Evolutionary conservation across 2,797 vertebrate genomes (phyloP), one percentile per base, ranked within the genome.

Genomic region (Hemibagrus guttatus): DNA sequence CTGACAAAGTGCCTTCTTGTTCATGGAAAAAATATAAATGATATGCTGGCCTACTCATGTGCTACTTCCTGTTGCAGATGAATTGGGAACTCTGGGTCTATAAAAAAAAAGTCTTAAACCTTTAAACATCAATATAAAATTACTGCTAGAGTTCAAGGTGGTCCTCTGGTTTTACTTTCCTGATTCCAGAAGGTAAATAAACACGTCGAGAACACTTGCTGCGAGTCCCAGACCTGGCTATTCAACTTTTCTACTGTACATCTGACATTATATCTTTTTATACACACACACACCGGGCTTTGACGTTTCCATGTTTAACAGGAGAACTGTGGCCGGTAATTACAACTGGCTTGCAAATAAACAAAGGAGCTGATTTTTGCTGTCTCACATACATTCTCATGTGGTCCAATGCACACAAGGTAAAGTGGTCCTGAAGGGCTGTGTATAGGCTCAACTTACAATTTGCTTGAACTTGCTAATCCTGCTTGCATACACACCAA

Each of bases 311-410:
- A 91, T 88, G 82, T 89, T 93, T 95, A 95, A 95, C 92, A 91
- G 93, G 93, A 92, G 83, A 89, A 91, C 86, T 83, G 88, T 88
- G 86, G 78, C 86, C 89, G 88, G 89, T 95, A 96, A 96, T 96
- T 93, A 92, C 90, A 94, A 94, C 89, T 95, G 94, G 93, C 95
- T 95, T 90, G 90, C 92, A 95, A 94, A 94, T 96, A 97, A 96
- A 96, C 96, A 96, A 61, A 19, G 72, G 35, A 84, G 87, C 91
- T 93, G 92, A 92, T 93, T 95, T 90, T 69, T 83, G 93, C 91
- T 66, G 13, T 92, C 92, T 89, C 88, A 88, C 87, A 74, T 58
- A 63, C 88, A 84, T 91, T 94, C 92, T 91, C 61, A 86, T 95
- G 91, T 90, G 90, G 90, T 92, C 93, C 93, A 92, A 90, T 91